Conservation (phyloP, 2,888 invertebrate genomes). For the Carabus problematicus region DNA sequence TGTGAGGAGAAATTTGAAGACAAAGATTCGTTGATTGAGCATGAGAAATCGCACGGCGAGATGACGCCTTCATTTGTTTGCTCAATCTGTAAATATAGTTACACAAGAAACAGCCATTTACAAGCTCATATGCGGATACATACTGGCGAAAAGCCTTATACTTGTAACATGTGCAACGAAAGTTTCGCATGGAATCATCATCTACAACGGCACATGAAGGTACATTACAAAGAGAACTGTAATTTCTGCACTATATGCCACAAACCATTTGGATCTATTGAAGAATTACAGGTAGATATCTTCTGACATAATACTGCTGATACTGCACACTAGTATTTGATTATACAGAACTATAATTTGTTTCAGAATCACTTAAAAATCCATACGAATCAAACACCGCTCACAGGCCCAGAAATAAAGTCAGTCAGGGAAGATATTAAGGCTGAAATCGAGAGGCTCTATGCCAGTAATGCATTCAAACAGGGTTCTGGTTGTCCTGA, state of each 20-base stretch:
- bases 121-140: constrained; percentile 16
- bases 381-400: neutral
- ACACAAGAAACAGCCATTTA: neutral
- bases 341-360: neutral
- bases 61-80: neutral
- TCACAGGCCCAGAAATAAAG: neutral
- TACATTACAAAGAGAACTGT: constrained; percentile 3
- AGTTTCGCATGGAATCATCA: constrained; percentile 22
- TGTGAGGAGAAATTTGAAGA: constrained; percentile 13
- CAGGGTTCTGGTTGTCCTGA: neutral
- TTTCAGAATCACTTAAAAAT: constrained; percentile 7
- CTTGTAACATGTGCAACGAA: constrained; percentile 11
- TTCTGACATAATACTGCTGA: too few relatives aligned
- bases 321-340: neutral
- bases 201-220: constrained; percentile 13
- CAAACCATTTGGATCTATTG: neutral
- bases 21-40: neutral
- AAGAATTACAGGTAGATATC: constrained; percentile 14
- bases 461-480: neutral
- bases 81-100: constrained; percentile 11
- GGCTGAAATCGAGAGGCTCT: neutral
- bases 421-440: too few relatives aligned
- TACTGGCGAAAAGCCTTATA: constrained; percentile 13
- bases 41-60: neutral
- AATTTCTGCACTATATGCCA: constrained; percentile 11